Evolutionary conservation across 2,888 invertebrate genomes (phyloP), one percentile per base, ranked within the genome.

Genomic region (Metopia argyrocephala): DNA sequence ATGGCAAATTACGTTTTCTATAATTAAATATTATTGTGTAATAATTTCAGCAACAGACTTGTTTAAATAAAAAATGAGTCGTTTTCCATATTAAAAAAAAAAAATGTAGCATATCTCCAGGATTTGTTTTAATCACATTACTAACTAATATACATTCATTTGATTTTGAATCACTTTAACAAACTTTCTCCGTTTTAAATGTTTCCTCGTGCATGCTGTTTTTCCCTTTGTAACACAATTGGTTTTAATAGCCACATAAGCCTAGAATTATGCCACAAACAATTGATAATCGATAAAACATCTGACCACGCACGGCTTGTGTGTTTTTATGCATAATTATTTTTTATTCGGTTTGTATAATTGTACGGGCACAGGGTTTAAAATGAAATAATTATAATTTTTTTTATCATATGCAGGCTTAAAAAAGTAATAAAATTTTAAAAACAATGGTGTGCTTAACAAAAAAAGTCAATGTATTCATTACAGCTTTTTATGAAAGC

Each of bases 211-310:
- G 48, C 15, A 18, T 18, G 18, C 0, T 6, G 15, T 15, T 48
- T 6, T 18, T n/a, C 1, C 12, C 9, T 31, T 12, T 31, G 3
- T 31, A 12, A 61, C 12, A 23, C 21, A 61, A 15, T 5, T 21
- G 12, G 12, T 1, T 38, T 31, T 7, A 23, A 23, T 38, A 38
- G 18, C 15, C 38, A 12, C 38, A 61, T 20, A 54, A 38, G 20
- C 27, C 12, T 15, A 4, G 9, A 12, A 38, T 38, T 12, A 38
- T 38, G 38, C 38, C 38, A 38, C 38, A 38, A 1, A 38, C 38
- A 38, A 38, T 38, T 38, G 38, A 54, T 21, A 48, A 56, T 73
- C 46, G 27, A 28, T 54, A 7, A 54, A 27, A 48, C 48, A 56
- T 21, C 15, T 28, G 21, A 52, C 2, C 21, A 21, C 2, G 21